phyloP scores from a whole-genome alignment of 1,140 invertebrate genomes.

The Bombus confusus region DNA sequence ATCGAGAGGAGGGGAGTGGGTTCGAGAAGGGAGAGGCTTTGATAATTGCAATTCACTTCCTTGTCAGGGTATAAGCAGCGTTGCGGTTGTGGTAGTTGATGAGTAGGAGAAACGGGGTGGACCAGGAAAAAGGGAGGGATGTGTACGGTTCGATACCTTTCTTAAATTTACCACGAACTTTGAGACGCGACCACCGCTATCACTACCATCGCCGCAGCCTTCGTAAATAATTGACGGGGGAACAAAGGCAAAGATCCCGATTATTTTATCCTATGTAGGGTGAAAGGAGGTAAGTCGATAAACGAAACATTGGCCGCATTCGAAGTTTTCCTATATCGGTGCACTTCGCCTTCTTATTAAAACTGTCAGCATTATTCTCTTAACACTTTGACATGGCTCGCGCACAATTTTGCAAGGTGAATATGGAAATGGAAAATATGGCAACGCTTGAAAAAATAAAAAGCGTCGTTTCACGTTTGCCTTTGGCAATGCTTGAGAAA shows the following conservation, averaged over 20 bases:
- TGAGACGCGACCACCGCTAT: not conserved
- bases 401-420: too few species aligned
- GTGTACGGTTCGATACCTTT: slow-evolving; percentile 63
- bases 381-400: too few species aligned
- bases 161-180: slow-evolving; percentile 62
- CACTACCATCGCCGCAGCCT: not conserved
- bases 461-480: too few species aligned
- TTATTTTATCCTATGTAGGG: slow-evolving; percentile 39
- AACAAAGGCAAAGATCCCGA: slow-evolving; percentile 42
- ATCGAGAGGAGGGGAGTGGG: slow-evolving; percentile 10
- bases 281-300: slow-evolving; percentile 11
- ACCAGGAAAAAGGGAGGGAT: slow-evolving; percentile 39
- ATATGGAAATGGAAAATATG: too few species aligned
- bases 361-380: not conserved
- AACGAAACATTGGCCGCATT: not conserved
- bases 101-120: slow-evolving; percentile 52
- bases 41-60: slow-evolving; percentile 77
- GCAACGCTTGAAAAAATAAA: too few species aligned
- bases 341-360: not conserved
- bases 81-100: slow-evolving; percentile 57
- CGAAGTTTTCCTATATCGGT: not conserved
- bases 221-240: slow-evolving; percentile 63
- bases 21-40: slow-evolving; percentile 46
- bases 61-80: slow-evolving; percentile 57
- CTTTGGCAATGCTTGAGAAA: too few species aligned